These are phyloP conservation scores for Tenthredo scrophulariae DNA, from an alignment of 2,888 invertebrate genomes.

Conservation along the genomic window DNA sequence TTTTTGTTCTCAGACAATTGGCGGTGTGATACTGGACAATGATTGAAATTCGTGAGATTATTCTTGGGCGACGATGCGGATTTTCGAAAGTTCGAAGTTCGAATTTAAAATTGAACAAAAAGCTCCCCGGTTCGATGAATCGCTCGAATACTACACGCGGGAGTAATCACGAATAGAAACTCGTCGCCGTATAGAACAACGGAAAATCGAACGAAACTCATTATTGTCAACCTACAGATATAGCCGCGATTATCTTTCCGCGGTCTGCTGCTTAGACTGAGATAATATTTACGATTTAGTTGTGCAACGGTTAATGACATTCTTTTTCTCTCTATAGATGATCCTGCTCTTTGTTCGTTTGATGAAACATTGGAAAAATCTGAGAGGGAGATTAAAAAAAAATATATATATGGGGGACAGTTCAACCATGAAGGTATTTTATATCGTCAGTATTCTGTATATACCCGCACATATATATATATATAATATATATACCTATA, in stretches of 20 bases:
- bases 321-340: background rate
- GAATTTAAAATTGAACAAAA: constrained; percentile 49
- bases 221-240: constrained; percentile 14
- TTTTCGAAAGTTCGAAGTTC: constrained; percentile 58
- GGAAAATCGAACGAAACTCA: constrained; percentile 9
- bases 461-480: background rate
- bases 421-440: background rate
- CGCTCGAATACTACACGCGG: constrained; percentile 7
- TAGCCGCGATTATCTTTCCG: background rate
- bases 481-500: background rate
- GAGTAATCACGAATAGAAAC: constrained; percentile 39
- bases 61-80: constrained; percentile 7
- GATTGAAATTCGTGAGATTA: constrained; percentile 4
- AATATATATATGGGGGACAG: background rate
- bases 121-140: background rate
- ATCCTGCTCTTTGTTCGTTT: background rate
- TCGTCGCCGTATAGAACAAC: constrained; percentile 23
- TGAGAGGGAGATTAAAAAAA: background rate
- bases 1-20: background rate
- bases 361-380: background rate
- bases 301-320: constrained; percentile 41
- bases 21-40: constrained; percentile 12
- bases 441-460: background rate
- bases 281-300: constrained; percentile 30
- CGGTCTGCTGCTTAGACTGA: background rate